Percentiles rank a stretch among this genome's conserved stretches.
phyloP scores from a whole-genome alignment of 2,797 vertebrate genomes.

The Gymnothorax javanicus region DNA sequence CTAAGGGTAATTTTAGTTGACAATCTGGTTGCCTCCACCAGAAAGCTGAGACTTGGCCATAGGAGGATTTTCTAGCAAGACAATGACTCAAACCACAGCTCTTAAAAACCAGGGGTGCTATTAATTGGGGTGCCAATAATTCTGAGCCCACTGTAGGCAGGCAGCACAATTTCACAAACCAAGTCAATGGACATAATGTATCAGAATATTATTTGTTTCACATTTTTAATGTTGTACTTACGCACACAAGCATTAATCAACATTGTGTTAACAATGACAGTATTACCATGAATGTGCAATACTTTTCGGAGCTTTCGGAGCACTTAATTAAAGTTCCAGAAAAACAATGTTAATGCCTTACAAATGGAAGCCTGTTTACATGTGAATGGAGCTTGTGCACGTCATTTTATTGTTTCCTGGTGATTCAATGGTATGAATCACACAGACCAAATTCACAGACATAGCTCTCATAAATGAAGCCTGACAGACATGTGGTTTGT shows the following conservation, averaged over 20 bases:
- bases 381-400: constrained; percentile 48
- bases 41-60: too few species aligned
- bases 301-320: constrained; percentile 21
- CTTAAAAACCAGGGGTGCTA: too few species aligned
- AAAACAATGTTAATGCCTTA: constrained; percentile 75
- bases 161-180: neutral
- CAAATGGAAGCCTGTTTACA: constrained; percentile 65
- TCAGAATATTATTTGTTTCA: neutral
- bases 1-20: too few species aligned
- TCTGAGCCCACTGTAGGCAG: neutral
- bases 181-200: neutral
- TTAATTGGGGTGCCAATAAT: too few species aligned
- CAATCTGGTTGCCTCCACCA: too few species aligned
- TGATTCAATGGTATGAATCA: constrained; percentile 69
- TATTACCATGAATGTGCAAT: constrained; percentile 1
- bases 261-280: neutral
- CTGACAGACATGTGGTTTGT: constrained; percentile 69
- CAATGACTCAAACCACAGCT: too few species aligned
- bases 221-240: neutral
- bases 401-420: constrained; percentile 63
- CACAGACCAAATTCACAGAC: constrained; percentile 74
- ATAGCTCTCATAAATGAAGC: constrained; percentile 61
- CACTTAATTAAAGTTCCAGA: constrained; percentile 70
- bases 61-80: too few species aligned
- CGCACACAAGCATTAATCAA: neutral